These are phyloP conservation scores for Corythaeola cristata DNA, from an alignment of 2,113 vertebrate species.

Conservation along the genomic window DNA sequence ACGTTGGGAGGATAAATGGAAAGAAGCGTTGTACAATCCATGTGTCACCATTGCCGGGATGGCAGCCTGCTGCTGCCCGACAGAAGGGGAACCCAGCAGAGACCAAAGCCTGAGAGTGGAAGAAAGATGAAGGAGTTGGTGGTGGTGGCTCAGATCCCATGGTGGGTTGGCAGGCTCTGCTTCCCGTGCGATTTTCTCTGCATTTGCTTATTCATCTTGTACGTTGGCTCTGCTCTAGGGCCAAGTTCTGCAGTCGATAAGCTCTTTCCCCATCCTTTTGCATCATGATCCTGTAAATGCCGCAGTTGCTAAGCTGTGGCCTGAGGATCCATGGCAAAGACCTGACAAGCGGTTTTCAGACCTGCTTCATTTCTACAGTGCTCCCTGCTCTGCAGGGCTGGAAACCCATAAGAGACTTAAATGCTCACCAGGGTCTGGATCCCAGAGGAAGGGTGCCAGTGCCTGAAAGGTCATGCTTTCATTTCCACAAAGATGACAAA, in stretches of 20 bases:
- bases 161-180: rapidly evolving
- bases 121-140: neutral
- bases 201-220: neutral
- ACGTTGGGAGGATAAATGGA: neutral
- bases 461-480: neutral
- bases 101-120: neutral
- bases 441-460: neutral
- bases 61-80: neutral
- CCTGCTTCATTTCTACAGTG: neutral
- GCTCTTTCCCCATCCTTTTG: neutral
- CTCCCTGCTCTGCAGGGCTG: neutral
- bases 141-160: neutral
- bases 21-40: neutral
- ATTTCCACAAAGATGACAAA: neutral
- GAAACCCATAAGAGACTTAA: neutral
- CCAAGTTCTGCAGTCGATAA: neutral
- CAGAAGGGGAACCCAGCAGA: neutral
- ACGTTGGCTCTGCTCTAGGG: neutral
- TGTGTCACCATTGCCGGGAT: neutral
- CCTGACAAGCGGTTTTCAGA: neutral
- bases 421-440: neutral
- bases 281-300: neutral
- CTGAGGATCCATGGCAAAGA: neutral
- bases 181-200: neutral
- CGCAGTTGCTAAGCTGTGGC: neutral